Percentiles rank a stretch among this genome's conserved stretches.
Conservation (phyloP, 35 echinoderm and acorn worm species). For the Ophiothrix spiculata region DNA sequence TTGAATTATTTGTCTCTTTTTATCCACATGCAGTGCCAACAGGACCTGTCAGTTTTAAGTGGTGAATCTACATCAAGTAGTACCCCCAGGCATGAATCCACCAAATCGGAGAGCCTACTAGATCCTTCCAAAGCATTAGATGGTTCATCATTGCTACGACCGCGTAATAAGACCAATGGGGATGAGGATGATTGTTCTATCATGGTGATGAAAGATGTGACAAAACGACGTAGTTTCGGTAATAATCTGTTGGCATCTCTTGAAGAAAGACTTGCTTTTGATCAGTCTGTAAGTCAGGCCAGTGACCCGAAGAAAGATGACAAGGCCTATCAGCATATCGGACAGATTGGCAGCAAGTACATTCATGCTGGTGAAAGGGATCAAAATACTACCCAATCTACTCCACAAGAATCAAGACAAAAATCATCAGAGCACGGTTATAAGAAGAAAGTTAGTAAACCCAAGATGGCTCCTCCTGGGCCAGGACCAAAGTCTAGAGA, state of each 20-base stretch:
- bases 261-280: constrained; percentile 36
- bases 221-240: constrained; percentile 21
- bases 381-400: neutral
- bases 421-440: neutral
- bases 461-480: neutral
- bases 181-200: constrained; percentile 13
- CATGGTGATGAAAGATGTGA: constrained; percentile 34
- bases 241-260: constrained; percentile 35
- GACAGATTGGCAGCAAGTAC: neutral
- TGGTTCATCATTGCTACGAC: neutral
- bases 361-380: neutral
- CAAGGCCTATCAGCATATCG: neutral
- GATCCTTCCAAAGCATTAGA: constrained; percentile 23
- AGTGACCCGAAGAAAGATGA: neutral
- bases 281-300: neutral
- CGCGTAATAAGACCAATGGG: constrained; percentile 17
- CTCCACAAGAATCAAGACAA: neutral
- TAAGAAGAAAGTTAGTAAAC: neutral
- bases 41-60: constrained; percentile 35
- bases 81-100: neutral
- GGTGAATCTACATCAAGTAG: constrained; percentile 21
- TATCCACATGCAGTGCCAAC: constrained; percentile 26
- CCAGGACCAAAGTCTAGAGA: neutral
- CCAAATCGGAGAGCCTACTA: neutral
- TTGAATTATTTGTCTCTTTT: neutral